Conservation (phyloP, 2,888 invertebrate genomes). For the Anticlea derivata region DNA sequence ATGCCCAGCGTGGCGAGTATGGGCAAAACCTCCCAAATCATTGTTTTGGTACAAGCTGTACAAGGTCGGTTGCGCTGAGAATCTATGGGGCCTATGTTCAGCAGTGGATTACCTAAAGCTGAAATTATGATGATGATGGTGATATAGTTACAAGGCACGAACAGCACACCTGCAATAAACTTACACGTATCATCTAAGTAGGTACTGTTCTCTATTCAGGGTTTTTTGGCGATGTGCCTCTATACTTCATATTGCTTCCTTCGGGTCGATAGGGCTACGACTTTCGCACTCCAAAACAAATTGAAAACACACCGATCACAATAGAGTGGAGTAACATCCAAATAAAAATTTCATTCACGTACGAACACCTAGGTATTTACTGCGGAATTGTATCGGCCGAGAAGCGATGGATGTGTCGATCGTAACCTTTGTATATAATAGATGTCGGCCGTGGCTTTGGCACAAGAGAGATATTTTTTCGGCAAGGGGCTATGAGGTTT, state of each 20-base stretch:
- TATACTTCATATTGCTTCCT: constrained; percentile 5
- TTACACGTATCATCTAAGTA: no score
- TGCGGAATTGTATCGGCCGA: constrained; percentile 30
- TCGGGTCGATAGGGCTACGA: constrained; percentile 11
- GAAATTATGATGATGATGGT: no score
- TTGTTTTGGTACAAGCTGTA: no score
- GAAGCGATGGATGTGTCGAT: constrained; percentile 33
- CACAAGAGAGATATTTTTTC: no score
- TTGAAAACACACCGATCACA: constrained; percentile 28
- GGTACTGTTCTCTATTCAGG: not conserved
- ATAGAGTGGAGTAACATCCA: constrained; percentile 25
- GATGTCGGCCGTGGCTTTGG: constrained; percentile 2
- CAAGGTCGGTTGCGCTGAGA: no score
- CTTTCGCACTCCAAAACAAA: constrained; percentile 26
- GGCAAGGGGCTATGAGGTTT: no score
- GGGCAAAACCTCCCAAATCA: no score
- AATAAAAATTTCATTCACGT: constrained; percentile 37
- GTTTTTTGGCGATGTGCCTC: not conserved
- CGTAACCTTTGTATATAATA: constrained; percentile 20
- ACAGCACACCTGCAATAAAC: no score
- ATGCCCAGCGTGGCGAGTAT: no score
- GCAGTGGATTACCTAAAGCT: no score
- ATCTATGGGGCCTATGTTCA: no score
- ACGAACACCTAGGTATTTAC: constrained; percentile 16
- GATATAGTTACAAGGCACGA: no score